A percentile compares a stretch with the other conserved stretches of the same genome.
phyloP scores from a whole-genome alignment of 2,113 vertebrate genomes.

The Tapirus terrestris region DNA sequence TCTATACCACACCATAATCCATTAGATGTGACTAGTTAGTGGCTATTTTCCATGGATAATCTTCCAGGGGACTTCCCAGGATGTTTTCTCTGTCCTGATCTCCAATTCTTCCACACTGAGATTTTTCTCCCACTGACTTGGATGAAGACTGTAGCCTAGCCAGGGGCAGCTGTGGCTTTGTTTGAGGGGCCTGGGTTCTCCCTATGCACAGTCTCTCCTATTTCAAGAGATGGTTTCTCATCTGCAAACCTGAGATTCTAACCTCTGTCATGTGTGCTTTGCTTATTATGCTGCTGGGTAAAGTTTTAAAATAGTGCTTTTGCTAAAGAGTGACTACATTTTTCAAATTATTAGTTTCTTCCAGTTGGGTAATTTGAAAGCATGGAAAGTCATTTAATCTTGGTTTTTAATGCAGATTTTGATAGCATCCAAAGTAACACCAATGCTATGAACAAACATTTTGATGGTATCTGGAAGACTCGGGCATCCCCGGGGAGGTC shows the following conservation, averaged over 20 bases:
- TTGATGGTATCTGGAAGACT: not conserved
- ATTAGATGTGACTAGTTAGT: not conserved
- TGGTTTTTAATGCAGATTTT: not conserved
- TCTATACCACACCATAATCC: not conserved
- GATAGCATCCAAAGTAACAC: not conserved
- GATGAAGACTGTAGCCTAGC: not conserved
- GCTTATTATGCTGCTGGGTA: not conserved
- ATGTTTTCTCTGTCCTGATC: not conserved
- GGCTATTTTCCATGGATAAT: constrained; percentile 6
- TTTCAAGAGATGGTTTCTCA: constrained; percentile 5
- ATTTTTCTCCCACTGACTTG: constrained; percentile 43
- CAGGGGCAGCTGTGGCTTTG: constrained; percentile 67
- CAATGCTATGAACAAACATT: not conserved
- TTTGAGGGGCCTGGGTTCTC: not conserved
- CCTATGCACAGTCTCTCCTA: not conserved
- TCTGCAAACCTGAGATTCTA: not conserved
- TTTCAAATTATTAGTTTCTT: constrained; percentile 43
- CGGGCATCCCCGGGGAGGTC: not conserved
- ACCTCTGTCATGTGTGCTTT: not conserved
- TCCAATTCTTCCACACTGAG: constrained; percentile 11
- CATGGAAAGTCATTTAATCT: not conserved
- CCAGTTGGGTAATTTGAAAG: not conserved
- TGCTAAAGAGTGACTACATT: not conserved
- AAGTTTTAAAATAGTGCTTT: constrained; percentile 17
- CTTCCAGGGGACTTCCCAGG: not conserved